Evolutionary conservation across 2,888 invertebrate species (phyloP).

Genomic region (Pachycephus smyrnensis): DNA sequence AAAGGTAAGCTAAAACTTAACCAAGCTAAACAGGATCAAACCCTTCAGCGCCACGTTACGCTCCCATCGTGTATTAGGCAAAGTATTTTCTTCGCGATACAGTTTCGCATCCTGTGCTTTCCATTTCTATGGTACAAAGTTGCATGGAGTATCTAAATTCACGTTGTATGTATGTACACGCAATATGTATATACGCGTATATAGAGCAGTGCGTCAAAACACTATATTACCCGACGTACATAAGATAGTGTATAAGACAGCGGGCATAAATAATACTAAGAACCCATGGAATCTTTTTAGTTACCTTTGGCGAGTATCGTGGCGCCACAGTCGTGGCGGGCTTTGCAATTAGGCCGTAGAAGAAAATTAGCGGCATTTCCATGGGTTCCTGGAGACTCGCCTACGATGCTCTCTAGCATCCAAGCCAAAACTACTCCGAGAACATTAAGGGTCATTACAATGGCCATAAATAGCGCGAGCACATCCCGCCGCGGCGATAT

Average conservation of each 20-base stretch:
- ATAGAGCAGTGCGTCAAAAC: not conserved
- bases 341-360: conserved; percentile 19
- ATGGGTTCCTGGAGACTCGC: conserved; percentile 28
- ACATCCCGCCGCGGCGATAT: conserved; percentile 58
- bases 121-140: not conserved
- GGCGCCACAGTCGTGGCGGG: not conserved
- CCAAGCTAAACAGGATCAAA: not conserved
- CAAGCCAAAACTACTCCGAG: conserved; percentile 58
- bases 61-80: not conserved
- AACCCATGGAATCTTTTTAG: not conserved
- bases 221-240: not conserved
- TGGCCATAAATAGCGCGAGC: conserved; percentile 58
- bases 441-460: conserved; percentile 66
- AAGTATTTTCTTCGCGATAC: not conserved
- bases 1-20: not conserved
- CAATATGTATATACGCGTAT: not conserved
- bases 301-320: not conserved
- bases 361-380: conserved; percentile 55
- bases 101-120: not conserved
- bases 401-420: conserved; percentile 8
- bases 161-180: no score
- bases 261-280: not conserved
- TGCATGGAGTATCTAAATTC: not conserved
- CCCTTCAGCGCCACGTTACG: not conserved
- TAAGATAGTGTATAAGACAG: not conserved